Evolutionary conservation across 2,888 invertebrate species (phyloP), one percentile per base, ranked within the genome.

Genomic region (Steinernema carpocapsae): DNA sequence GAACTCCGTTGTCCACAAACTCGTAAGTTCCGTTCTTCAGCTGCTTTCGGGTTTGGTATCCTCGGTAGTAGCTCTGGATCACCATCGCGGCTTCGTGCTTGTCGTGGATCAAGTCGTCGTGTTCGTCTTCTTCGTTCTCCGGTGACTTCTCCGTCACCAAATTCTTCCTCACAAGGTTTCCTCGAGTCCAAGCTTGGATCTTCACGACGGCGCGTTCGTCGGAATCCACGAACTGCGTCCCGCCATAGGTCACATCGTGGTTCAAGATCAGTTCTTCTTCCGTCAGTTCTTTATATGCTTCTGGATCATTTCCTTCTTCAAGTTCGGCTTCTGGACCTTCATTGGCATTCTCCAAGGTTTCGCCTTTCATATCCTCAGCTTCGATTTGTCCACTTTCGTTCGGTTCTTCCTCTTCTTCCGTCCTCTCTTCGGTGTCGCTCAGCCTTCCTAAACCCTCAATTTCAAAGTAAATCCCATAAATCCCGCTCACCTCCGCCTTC

Each of bases 321-420:
- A 46, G 26, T 7, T 17, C 73, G 12, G 17, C 46, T 32, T 29
- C 72, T 14, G 7, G 19, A n/a, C 76, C 29, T 37, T 71, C 29
- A 22, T 46, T 6, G 19, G 32, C 70, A 37, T 59, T 14, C 48
- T 73, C 56, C 17, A 37, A 45, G 6, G 26, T 70, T 22, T n/a
- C 59, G 56, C 6, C 29, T 24, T n/a, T n/a, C n/a, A n/a, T n/a
- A 7, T 71, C 43, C 17, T 43, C 76, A 6, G 70, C n/a, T 7
- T 19, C 43, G 17, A 12, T 0, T 4, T 52, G 29, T 43, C 32
- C 42, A 59, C 24, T 42, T 70, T 76, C 77, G 17, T 29, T 52
- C 32, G 73, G 46, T 29, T 76, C 77, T 17, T 78, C 78, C 14
- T 78, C 79, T 72, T 77, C 80, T 56, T 77, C 80, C 17, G 71